These are phyloP conservation scores for Lapara coniferarum DNA, from an alignment of 2,888 invertebrate genomes.

Conservation along the genomic window DNA sequence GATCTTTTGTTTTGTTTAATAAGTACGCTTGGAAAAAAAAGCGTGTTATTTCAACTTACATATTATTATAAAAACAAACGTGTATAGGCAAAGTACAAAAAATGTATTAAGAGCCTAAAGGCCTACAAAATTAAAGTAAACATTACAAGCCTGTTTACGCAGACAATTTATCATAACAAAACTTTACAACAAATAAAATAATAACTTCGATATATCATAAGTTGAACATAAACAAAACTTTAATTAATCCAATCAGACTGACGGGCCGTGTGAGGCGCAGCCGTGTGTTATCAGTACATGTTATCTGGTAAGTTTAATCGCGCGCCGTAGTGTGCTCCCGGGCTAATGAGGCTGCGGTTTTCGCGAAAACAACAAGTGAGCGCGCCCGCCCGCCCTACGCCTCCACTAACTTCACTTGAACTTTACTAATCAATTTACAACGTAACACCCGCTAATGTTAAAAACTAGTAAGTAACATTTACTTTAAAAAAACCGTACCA, in stretches of 20 bases:
- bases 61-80: no score
- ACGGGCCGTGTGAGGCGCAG: slow-evolving; percentile 51
- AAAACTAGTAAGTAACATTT: slow-evolving; percentile 5
- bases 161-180: slow-evolving; percentile 16
- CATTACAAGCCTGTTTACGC: background rate
- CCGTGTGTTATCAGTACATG: slow-evolving; percentile 66
- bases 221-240: slow-evolving; percentile 54
- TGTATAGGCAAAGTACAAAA: no score
- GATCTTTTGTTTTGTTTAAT: no score
- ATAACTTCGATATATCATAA: slow-evolving; percentile 25
- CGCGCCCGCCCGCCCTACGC: slow-evolving; percentile 50
- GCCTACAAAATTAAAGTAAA: background rate
- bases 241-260: slow-evolving; percentile 62
- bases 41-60: no score
- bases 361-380: slow-evolving; percentile 72
- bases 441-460: slow-evolving; percentile 34
- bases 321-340: slow-evolving; percentile 72
- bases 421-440: slow-evolving; percentile 62
- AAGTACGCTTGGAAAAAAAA: no score
- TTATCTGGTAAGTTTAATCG: slow-evolving; percentile 75
- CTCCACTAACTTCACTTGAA: slow-evolving; percentile 61
- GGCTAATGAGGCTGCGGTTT: slow-evolving; percentile 81
- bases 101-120: background rate
- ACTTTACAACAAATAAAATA: slow-evolving; percentile 26
- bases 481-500: slow-evolving; percentile 31